Percentiles rank a stretch among this genome's conserved stretches.
These are phyloP conservation scores for Scelioninae gen. 2 DNA, from an alignment of 2,888 invertebrate species.

Conservation along the genomic window DNA sequence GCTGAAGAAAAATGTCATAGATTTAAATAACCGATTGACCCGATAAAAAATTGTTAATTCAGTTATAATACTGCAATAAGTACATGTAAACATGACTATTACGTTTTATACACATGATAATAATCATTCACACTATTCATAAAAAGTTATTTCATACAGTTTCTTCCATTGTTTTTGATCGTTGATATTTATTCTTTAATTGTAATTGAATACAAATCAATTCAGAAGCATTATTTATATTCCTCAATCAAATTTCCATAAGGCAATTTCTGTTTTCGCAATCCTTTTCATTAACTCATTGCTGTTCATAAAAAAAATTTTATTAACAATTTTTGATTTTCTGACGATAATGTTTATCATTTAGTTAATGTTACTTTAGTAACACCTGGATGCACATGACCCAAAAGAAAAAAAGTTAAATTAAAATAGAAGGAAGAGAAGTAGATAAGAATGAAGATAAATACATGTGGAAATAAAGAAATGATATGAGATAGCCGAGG, in stretches of 20 bases:
- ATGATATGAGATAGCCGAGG: too few species aligned
- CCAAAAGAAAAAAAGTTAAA: conserved; percentile 19
- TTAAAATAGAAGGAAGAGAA: conserved; percentile 11
- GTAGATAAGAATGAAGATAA: conserved; percentile 11
- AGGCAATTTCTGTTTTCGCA: too few species aligned
- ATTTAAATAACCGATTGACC: background rate
- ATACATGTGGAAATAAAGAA: conserved; percentile 19
- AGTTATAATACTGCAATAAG: background rate
- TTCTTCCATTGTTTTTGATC: conserved; percentile 10
- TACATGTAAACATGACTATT: conserved; percentile 6
- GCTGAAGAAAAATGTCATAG: background rate
- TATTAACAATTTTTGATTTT: too few species aligned
- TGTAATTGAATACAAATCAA: background rate
- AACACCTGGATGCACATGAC: conserved; percentile 18
- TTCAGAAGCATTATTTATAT: background rate
- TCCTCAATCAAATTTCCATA: too few species aligned
- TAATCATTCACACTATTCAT: conserved; percentile 23
- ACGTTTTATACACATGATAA: conserved; percentile 8
- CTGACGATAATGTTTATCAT: conserved; percentile 8
- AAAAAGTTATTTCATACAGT: background rate
- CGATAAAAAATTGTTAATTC: background rate
- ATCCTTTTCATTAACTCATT: too few species aligned
- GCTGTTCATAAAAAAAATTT: too few species aligned
- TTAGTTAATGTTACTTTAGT: conserved; percentile 10
- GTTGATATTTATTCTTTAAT: background rate